Evolutionary conservation across 1,140 invertebrate species (phyloP), one percentile per base, ranked within the genome.

Genomic region (Scaptomyza hsui): DNA sequence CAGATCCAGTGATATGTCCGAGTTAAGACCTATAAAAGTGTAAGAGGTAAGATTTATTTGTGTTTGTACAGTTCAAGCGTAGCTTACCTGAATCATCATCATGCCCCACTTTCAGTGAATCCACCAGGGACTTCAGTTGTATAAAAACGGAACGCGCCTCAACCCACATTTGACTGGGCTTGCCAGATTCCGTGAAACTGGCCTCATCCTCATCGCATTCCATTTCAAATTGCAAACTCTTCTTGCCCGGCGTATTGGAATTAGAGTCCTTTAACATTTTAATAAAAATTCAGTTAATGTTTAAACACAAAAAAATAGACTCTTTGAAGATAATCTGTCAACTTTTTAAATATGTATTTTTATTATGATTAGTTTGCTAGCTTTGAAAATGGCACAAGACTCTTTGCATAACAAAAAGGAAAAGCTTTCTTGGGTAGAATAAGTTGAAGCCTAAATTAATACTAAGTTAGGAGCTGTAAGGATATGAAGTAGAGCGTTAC

Each of bases 161-260:
- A 90, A 92, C 92, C 92, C 92, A 93, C 92, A 93, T 93, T 62
- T 90, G 89, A 32, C 78, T 89, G 44, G 89, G 89, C 41, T 91
- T 91, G 24, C 89, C 89, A 41, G 78, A 76, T 49, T 90, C 89
- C 9, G 86, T 77, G 26, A 79, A 91, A 70, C 89, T 90, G 72
- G 94, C 92, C 37, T 96, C 92, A 52, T 92, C 92, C 67, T 94
- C 94, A 67, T 95, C 94, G 55, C 94, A 93, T 82, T 96, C 95
- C 95, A 96, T 95, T 93, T 96, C 95, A 68, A 95, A 95, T 75
- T 95, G 94, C 59, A 96, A 92, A 24, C 95, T 95, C 59, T 91
- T 91, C 41, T 90, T 90, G 10, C 89, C 82, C 12, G 79, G 78
- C 78, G 90, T 83, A 82, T 90, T 92, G 52, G 86, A 85, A 48